These are phyloP conservation scores for Luscinia megarhynchos DNA, from an alignment of 2,797 vertebrate genomes.

Conservation along the genomic window DNA sequence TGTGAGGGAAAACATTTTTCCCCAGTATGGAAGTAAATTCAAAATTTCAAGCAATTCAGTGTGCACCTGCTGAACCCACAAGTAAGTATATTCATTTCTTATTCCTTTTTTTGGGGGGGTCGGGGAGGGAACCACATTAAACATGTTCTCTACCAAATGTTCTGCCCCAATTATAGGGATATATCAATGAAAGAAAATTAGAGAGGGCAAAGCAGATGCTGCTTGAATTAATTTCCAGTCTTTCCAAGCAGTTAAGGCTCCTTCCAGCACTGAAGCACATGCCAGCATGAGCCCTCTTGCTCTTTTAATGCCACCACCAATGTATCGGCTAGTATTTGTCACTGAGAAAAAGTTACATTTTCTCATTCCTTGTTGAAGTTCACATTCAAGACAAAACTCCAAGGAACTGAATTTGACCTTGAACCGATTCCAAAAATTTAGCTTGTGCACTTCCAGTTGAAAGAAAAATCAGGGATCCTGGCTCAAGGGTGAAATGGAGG, in stretches of 20 bases:
- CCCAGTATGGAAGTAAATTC: background rate
- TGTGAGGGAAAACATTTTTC: background rate
- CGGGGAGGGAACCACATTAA: background rate
- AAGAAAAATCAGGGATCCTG: slow-evolving; percentile 22
- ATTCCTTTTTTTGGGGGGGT: background rate
- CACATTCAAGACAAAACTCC: slow-evolving; percentile 22
- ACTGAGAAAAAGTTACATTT: background rate
- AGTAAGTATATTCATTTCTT: background rate
- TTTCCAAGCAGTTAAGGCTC: background rate
- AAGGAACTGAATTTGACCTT: slow-evolving; percentile 55
- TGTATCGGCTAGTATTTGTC: background rate
- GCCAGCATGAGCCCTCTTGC: background rate
- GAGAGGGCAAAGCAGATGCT: background rate
- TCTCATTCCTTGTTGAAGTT: slow-evolving; percentile 15
- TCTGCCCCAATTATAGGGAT: background rate
- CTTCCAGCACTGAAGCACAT: background rate
- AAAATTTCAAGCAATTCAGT: background rate
- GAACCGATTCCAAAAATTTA: background rate
- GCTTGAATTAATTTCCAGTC: background rate
- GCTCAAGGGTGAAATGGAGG: slow-evolving; percentile 48
- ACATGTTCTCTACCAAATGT: background rate
- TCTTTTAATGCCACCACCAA: background rate
- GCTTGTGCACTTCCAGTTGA: slow-evolving; percentile 25
- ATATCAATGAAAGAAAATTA: background rate
- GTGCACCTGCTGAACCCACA: background rate